Percentiles rank a stretch among this genome's conserved stretches.
Conservation (phyloP, 2,888 invertebrate species). For the Monopis laevigella region DNA sequence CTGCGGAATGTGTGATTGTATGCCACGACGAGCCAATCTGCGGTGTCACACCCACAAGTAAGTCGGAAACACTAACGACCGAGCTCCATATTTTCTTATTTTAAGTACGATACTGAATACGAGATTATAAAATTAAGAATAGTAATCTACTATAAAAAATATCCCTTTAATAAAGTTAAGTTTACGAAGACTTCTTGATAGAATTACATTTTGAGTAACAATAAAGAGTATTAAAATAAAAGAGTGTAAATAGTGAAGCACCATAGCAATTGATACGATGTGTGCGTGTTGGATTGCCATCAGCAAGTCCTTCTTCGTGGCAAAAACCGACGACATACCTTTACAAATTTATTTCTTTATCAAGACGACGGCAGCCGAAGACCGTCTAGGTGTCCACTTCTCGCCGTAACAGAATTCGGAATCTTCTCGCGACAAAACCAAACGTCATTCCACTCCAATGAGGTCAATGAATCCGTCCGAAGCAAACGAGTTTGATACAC, state of each 20-base stretch:
- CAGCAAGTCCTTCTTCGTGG: conserved; percentile 11
- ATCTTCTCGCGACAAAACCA: conserved; percentile 3
- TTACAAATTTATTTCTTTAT: conserved; percentile 27
- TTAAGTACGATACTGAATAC: too few relatives aligned
- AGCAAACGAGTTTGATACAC: conserved; percentile 8
- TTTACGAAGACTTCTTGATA: too few relatives aligned
- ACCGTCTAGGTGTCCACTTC: conserved; percentile 7
- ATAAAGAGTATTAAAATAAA: too few relatives aligned
- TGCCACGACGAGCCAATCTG: conserved; percentile 23
- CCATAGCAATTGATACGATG: conserved; percentile 1
- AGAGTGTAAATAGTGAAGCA: conserved; percentile 7
- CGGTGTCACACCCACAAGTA: conserved; percentile 23
- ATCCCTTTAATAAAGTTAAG: too few relatives aligned
- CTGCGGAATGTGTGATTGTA: conserved; percentile 20
- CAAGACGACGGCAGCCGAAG: conserved; percentile 1
- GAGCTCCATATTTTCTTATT: too few relatives aligned
- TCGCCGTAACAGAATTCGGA: conserved; percentile 9
- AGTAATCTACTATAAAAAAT: too few relatives aligned
- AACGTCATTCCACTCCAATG: conserved; percentile 8
- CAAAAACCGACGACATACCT: conserved; percentile 22
- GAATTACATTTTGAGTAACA: too few relatives aligned
- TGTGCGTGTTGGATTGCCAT: conserved; percentile 1
- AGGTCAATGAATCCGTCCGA: conserved; percentile 10
- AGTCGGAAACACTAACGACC: too few relatives aligned
- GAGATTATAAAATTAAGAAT: too few relatives aligned